Evolutionary conservation across 2,113 vertebrate species (phyloP).

Genomic region (Indicator maculatus): DNA sequence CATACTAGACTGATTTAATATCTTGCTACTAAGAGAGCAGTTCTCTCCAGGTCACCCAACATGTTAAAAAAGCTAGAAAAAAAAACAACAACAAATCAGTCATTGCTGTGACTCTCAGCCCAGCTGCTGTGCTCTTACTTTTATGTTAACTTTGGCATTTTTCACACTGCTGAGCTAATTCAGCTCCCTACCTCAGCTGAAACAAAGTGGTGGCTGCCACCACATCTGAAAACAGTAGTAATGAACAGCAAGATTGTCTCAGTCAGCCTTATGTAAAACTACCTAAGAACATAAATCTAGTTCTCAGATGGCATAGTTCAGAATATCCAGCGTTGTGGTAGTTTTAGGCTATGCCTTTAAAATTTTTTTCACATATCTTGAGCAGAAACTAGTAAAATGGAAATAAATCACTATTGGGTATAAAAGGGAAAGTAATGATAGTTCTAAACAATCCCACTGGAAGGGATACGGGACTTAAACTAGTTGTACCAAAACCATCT

Average conservation of each 20-base stretch:
- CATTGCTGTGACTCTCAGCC: not conserved
- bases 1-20: not conserved
- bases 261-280: not conserved
- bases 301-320: not conserved
- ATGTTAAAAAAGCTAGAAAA: not conserved
- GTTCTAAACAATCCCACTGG: too few species aligned
- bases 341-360: too few species aligned
- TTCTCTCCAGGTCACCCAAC: not conserved
- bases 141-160: not conserved
- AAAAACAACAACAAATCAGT: not conserved
- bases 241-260: not conserved
- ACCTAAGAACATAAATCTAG: not conserved
- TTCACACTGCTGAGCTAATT: not conserved
- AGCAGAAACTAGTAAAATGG: too few species aligned
- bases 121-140: not conserved
- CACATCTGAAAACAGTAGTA: not conserved
- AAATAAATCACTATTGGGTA: too few species aligned
- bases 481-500: too few species aligned
- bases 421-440: too few species aligned
- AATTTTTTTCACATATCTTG: too few species aligned
- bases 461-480: too few species aligned
- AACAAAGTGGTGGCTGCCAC: not conserved
- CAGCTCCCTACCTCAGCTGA: not conserved
- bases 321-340: too few species aligned
- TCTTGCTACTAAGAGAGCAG: not conserved